Conservation (phyloP, 64 coral and sea anemone species). For the Actinia tenebrosa region DNA sequence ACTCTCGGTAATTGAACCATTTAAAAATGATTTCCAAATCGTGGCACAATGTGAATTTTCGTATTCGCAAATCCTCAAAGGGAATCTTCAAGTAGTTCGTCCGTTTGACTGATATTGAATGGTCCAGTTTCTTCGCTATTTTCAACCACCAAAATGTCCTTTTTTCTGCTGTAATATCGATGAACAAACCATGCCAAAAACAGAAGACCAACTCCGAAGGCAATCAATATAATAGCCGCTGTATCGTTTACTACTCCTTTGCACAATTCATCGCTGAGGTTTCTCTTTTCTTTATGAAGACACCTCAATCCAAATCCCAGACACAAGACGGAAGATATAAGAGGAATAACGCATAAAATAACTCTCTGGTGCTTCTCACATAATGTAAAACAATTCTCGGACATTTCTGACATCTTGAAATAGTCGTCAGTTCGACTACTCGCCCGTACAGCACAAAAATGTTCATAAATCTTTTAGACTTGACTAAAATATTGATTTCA, state of each 20-base stretch:
- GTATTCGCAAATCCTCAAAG: not conserved
- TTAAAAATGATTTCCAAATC: not conserved
- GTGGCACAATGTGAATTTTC: not conserved
- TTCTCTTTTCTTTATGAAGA: not conserved
- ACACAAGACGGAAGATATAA: constrained; percentile 5
- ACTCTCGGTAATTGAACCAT: not conserved
- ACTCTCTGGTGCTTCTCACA: constrained; percentile 3
- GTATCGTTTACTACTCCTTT: constrained; percentile 2
- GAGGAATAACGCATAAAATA: not conserved
- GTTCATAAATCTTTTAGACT: not conserved
- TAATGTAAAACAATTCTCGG: constrained; percentile 9
- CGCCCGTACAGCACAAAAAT: not conserved
- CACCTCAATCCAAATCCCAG: constrained; percentile 29
- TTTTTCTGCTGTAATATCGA: constrained; percentile 18
- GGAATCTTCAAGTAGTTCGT: not conserved
- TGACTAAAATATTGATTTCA: not conserved
- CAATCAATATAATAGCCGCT: not conserved
- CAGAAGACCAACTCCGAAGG: not conserved
- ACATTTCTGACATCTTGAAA: constrained; percentile 2
- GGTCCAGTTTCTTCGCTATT: not conserved
- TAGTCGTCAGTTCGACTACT: not conserved
- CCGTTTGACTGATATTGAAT: constrained; percentile 13
- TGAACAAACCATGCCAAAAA: constrained; percentile 1
- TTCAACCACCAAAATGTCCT: not conserved
- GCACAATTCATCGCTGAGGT: not conserved